Evolutionary conservation across 2,113 vertebrate species (phyloP).

Genomic region (Urocitellus parryii): DNA sequence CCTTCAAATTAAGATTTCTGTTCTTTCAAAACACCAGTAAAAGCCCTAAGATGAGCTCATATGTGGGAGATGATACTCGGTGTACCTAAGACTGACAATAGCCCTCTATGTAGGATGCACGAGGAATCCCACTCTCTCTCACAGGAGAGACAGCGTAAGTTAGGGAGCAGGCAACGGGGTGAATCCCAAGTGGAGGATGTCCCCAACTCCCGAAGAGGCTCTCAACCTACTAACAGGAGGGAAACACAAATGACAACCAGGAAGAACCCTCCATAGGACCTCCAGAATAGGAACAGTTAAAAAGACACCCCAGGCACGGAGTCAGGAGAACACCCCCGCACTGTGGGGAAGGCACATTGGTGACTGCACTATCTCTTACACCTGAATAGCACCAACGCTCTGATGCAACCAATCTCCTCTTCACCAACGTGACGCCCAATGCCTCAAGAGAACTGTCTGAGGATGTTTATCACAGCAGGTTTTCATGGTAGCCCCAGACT

Average conservation of each 20-base stretch:
- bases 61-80: background rate
- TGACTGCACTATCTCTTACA: background rate
- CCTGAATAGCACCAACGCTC: background rate
- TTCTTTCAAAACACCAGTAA: background rate
- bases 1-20: background rate
- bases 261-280: background rate
- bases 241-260: background rate
- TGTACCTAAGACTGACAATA: background rate
- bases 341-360: background rate
- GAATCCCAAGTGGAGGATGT: background rate
- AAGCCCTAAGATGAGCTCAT: background rate
- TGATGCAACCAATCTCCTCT: background rate
- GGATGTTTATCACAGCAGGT: background rate
- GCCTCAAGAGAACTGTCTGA: background rate
- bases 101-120: background rate
- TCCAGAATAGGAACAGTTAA: background rate
- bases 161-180: background rate
- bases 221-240: background rate
- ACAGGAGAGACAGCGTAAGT: background rate
- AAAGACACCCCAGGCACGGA: background rate
- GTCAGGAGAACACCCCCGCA: background rate
- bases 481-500: background rate
- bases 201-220: background rate
- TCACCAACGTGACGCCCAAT: too few species aligned
- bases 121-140: background rate